Evolutionary conservation across 2,888 invertebrate species (phyloP), one percentile per base, ranked within the genome.

Genomic region (Volucella zonaria): DNA sequence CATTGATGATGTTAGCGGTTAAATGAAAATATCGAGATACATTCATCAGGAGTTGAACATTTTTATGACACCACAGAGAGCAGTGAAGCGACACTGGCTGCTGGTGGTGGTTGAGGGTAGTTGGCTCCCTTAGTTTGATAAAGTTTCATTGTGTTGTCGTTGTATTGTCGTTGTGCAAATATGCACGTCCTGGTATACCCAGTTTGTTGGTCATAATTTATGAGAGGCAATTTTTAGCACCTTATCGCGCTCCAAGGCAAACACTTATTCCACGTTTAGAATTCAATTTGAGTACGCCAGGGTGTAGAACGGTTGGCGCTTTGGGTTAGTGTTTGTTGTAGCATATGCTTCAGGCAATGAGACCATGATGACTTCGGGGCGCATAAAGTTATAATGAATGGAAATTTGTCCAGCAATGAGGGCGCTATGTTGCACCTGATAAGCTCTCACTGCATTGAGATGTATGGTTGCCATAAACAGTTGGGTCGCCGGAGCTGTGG

Each of bases 341-440:
- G 74, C 68, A 83, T 79, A 79, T 70, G 79, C 71, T 67, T 12
- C 43, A 42, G 45, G 78, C 64, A 38, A 62, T 31, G 23, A 52
- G 70, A 58, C 42, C 66, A 54, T 54, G 62, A 70, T 71, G 79
- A 75, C 79, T 83, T 75, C 51, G 31, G 45, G 73, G 74, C 64
- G 45, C 68, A 79, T 66, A 75, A 82, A 82, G 74, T 75, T 79
- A 70, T 83, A 79, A 83, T 66, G 66, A 79, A 79, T 79, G 70
- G 59, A 83, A 82, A 52, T 52, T 82, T 70, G 82, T 80, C 83
- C 75, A 61, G 56, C 75, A 47, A 31, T n/a, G 8, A 38, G 42
- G 51, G 52, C 66, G 47, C 42, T 61, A 49, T 75, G 51, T 68
- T 70, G 71, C 71, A 76, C 83, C 83, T 83, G 79, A 80, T 83